Evolutionary conservation across 2,113 vertebrate species (phyloP), one percentile per base, ranked within the genome.

Genomic region (Patagioenas fasciata): DNA sequence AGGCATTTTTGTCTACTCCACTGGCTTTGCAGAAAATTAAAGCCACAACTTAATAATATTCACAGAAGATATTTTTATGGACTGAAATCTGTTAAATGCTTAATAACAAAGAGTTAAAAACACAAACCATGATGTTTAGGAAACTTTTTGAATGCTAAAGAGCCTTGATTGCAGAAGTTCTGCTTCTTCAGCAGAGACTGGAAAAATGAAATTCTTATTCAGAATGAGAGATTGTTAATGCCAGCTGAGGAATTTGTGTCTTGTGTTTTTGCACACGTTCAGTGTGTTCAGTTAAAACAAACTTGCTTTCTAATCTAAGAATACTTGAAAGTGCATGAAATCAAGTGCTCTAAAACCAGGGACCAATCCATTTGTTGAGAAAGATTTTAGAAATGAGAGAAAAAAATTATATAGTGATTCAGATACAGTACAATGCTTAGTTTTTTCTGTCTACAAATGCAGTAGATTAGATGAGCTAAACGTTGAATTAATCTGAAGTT

Each of bases 1-100:
- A 97, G 96, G 94, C 95, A 96, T 97, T 96, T 93, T 97, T 95
- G 81, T 91, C 91, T 91, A 34, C 69, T 86, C 71, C 66, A 6
- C 44, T 94, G 91, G 88, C 85, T 97, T 94, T 92, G 77, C 95
- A 93, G 84, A 89, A 97, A 96, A 93, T 96, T 88, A 93, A 92
- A 97, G 80, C 92, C 93, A 93, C 88, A 92, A 65, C 74, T 93
- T 94, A 94, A 92, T 80, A 64, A 79, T 92, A 85, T 96, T 91
- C 65, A 75, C 62, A 78, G 72, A 89, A 93, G 51, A 91, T 72
- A 79, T 50, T 92, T 90, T 61, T 94, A 1, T 93, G 88, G 84
- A 81, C 92, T 91, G 80, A 96, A 96, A 96, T 93, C 72, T 96
- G 94, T 88, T 91, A 95, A 92, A 57, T 94, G 51, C 78, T 90